Evolutionary conservation across 2,888 invertebrate species (phyloP).

Genomic region (Xestia sexstrigata): DNA sequence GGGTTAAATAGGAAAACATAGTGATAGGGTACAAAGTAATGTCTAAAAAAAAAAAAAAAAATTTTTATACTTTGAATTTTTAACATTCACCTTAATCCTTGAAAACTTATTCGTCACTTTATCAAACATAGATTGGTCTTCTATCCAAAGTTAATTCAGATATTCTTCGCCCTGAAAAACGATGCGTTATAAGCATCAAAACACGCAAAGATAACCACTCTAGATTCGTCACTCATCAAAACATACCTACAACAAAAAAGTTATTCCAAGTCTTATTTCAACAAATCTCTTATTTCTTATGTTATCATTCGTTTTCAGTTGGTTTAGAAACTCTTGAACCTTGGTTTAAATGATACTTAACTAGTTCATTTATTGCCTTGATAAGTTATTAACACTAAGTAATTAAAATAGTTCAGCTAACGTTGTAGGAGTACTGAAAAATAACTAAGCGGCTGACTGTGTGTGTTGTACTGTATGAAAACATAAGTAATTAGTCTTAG

Average conservation of each 20-base stretch:
- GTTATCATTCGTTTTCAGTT: constrained; percentile 33
- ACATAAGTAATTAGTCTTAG: neutral
- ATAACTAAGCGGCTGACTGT: neutral
- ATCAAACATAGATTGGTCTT: neutral
- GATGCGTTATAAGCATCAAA: neutral
- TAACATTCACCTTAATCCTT: too few relatives aligned
- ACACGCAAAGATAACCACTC: neutral
- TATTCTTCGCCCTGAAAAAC: neutral
- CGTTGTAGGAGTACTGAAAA: neutral
- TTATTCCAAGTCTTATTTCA: constrained; percentile 5
- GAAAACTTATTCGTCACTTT: neutral
- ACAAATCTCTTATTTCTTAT: constrained; percentile 45
- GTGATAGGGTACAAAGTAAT: too few relatives aligned
- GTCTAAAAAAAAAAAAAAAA: too few relatives aligned
- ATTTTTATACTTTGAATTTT: too few relatives aligned
- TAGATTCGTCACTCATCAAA: neutral
- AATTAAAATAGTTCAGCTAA: neutral
- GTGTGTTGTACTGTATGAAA: neutral
- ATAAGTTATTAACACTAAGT: neutral
- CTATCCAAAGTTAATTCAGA: neutral
- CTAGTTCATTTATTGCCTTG: constrained; percentile 1
- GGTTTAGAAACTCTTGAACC: constrained; percentile 45
- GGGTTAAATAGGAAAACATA: too few relatives aligned
- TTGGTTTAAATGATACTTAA: constrained; percentile 11
- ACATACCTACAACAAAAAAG: neutral